Evolutionary conservation across 2,888 invertebrate species (phyloP).

Genomic region (Girardia tigrina): DNA sequence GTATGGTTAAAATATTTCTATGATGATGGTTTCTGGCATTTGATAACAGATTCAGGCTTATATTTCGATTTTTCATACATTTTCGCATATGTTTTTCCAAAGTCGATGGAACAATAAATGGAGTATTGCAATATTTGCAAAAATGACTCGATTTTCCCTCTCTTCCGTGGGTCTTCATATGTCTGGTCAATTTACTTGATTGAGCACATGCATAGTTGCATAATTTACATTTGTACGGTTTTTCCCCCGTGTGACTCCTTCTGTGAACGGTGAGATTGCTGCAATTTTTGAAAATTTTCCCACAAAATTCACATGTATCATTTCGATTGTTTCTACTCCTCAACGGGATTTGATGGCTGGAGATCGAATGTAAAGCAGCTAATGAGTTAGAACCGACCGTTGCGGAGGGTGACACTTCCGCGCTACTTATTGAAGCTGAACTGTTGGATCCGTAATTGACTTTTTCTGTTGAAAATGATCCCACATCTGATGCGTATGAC

Average conservation of each 20-base stretch:
- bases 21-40: background rate
- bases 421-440: constrained; percentile 15
- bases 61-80: constrained; percentile 63
- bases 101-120: constrained; percentile 96
- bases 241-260: constrained; percentile 62
- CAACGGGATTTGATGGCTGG: background rate
- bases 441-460: constrained; percentile 25
- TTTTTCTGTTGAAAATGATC: background rate
- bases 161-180: constrained; percentile 98
- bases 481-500: background rate
- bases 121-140: constrained; percentile 98
- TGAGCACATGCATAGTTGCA: constrained; percentile 99
- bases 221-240: constrained; percentile 93
- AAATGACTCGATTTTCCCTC: constrained; percentile 93
- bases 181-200: constrained; percentile 91
- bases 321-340: constrained; percentile 18
- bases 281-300: constrained; percentile 80
- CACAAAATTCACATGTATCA: constrained; percentile 53
- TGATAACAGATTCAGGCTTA: constrained; percentile 6
- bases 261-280: constrained; percentile 51
- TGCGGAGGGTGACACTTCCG: background rate
- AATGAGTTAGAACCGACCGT: background rate
- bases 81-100: constrained; percentile 99
- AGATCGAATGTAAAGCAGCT: constrained; percentile 10
- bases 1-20: background rate